Evolutionary conservation across 2,113 vertebrate species (phyloP).

Genomic region (Sialia sialis): DNA sequence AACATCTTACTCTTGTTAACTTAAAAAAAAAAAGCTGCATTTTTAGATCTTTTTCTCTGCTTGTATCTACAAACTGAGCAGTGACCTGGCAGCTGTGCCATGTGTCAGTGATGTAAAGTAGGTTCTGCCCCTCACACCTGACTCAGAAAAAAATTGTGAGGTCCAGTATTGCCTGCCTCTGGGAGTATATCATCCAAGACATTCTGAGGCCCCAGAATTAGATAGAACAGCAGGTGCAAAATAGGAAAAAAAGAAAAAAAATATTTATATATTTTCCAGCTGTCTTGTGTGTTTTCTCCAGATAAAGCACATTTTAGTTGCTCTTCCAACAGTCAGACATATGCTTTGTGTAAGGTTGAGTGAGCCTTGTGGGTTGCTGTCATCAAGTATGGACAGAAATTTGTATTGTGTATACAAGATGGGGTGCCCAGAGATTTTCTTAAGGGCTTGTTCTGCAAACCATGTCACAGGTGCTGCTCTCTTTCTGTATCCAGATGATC

Average conservation of each 20-base stretch:
- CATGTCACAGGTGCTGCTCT: background rate
- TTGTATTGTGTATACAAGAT: background rate
- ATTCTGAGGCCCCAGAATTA: background rate
- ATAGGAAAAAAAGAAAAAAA: background rate
- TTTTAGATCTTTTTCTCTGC: background rate
- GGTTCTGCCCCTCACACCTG: background rate
- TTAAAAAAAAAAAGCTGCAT: background rate
- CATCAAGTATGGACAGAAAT: background rate
- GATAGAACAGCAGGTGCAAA: background rate
- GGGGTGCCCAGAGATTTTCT: background rate
- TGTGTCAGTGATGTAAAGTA: accelerated
- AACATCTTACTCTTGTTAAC: background rate
- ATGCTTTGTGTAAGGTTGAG: background rate
- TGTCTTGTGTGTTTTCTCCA: background rate
- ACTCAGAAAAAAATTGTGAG: background rate
- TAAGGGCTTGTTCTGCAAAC: background rate
- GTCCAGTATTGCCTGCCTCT: background rate
- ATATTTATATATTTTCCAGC: background rate
- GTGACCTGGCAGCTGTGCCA: background rate
- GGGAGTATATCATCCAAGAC: background rate
- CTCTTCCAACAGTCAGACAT: background rate
- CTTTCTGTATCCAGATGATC: background rate
- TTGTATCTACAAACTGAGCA: background rate
- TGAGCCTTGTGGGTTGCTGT: background rate
- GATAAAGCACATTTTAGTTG: background rate